Base-by-base conservation (phyloP, 2,888 invertebrate genomes). In the Carpatolechia fugitivella region DNA sequence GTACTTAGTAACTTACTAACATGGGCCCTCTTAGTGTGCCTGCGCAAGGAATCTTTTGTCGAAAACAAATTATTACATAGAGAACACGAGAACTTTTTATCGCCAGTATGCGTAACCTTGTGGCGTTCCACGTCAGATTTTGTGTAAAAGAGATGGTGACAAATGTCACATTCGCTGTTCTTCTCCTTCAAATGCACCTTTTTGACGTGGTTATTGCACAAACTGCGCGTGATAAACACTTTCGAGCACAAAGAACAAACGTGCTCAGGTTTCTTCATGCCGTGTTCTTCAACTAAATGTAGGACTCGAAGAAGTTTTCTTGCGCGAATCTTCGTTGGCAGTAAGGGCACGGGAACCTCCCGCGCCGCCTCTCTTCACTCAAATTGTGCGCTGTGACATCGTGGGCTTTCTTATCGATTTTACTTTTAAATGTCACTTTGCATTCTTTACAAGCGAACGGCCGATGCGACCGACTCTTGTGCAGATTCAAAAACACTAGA, bases 171-270 rank as follows among this genome's bases (percentile, higher is more conserved):
- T 54, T 82, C 80, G 1, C 83, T 77, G 13, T 68, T 76, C 52
- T 78, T 84, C 57, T 86, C 84, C 46, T 87, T 89, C 62, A 80
- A 74, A 59, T 90, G 89, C 0, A 86, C 86, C 13, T 72, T 77
- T 56, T 82, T 84, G 1, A 84, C 61, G 56, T 90, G 89, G 63
- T 82, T 85, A 53, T 87, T 90, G 14, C 73, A 63, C 0, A 89
- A 58, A 62, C 87, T 85, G 1, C 69, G 71, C 0, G 88, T 88
- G 44, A 88, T 68, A 59, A 84, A 90, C 0, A 62, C 60, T 65
- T 89, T 89, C 0, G 65, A 54, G 51, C 89, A 90, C 8, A 82
- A 58, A 0, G 57, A 40, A 41, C 89, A 90, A 36, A 63, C 76
- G 33, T 78, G 70, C 5, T 85, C 82, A 0, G 89, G 89, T 38